Evolutionary conservation across 1,140 invertebrate genomes (phyloP), one percentile per base, ranked within the genome.

Genomic region (Drosophila saltans): DNA sequence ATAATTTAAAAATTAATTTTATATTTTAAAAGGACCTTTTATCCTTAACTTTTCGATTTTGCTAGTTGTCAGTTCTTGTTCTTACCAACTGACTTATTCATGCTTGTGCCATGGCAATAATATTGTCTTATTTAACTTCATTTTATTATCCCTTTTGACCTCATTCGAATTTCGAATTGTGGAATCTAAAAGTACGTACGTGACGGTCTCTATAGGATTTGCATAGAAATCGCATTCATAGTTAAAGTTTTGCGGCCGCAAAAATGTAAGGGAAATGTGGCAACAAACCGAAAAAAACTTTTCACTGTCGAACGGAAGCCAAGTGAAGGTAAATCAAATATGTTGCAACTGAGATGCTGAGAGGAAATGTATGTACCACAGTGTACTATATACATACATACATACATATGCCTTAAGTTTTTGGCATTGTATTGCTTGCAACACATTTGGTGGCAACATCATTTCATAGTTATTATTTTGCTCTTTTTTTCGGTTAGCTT

Each of bases 201-300:
- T 65, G 66, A 45, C 39, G 66, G 74, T 67, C 69, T 66, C 36
- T 30, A 16, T 16, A 4, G 57, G 64, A 82, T 80, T 82, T 79
- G 71, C 69, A 82, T 86, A 75, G 48, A 72, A 85, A 73, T 75
- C 69, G 72, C 68, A 82, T 82, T 82, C 76, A 82, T 80, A 77
- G 79, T 72, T 82, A 28, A 36, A 74, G 58, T 58, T 69, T 57
- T 40, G 10, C 24, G 9, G 61, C 43, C 36, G 9, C 30, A 21
- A 36, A 40, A 30, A 26, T 21, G 61, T 9, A 41, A 11, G 57
- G 2, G 39, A 73, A 69, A 74, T 36, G 41, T 64, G 24, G 11
- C n/a, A 43, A 26, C 16, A 24, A 26, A 45, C 21, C n/a, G 16
- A 16, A 16, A 9, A 43, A 10, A 62, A 5, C 48, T 72, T 71